These are phyloP conservation scores for Mugil cephalus DNA, from an alignment of 2,113 vertebrate genomes.

Conservation along the genomic window DNA sequence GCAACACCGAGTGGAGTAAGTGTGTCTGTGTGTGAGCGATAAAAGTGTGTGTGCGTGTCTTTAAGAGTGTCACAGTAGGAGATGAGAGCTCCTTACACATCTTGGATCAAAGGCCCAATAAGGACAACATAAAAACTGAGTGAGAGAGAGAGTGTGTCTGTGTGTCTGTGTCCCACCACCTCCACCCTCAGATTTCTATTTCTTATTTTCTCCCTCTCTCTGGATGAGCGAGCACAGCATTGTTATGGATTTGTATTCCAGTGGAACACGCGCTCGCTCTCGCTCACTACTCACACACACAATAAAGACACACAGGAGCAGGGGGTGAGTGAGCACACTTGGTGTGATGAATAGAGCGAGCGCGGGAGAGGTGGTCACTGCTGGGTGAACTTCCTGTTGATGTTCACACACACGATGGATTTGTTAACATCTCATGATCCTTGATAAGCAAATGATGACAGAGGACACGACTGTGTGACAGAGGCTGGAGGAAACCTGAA, in stretches of 20 bases:
- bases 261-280: slow-evolving; percentile 13
- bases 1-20: slow-evolving; percentile 6
- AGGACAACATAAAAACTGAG: slow-evolving; percentile 44
- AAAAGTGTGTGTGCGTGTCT: slow-evolving; percentile 23
- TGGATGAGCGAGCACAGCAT: slow-evolving; percentile 49
- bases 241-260: slow-evolving; percentile 52
- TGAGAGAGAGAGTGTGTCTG: neutral
- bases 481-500: too few relatives aligned
- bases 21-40: neutral
- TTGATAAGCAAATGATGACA: too few relatives aligned
- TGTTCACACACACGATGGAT: neutral
- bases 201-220: slow-evolving; percentile 47
- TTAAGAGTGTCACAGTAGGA: slow-evolving; percentile 54
- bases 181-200: slow-evolving; percentile 38
- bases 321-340: neutral
- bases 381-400: neutral
- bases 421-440: neutral
- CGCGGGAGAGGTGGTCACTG: neutral
- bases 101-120: slow-evolving; percentile 66
- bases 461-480: too few relatives aligned
- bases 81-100: slow-evolving; percentile 61
- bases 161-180: neutral
- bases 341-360: neutral
- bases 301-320: neutral
- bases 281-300: neutral